These are phyloP conservation scores for Psilanteris sp. DNA, from an alignment of 1,140 invertebrate genomes.

Conservation along the genomic window DNA sequence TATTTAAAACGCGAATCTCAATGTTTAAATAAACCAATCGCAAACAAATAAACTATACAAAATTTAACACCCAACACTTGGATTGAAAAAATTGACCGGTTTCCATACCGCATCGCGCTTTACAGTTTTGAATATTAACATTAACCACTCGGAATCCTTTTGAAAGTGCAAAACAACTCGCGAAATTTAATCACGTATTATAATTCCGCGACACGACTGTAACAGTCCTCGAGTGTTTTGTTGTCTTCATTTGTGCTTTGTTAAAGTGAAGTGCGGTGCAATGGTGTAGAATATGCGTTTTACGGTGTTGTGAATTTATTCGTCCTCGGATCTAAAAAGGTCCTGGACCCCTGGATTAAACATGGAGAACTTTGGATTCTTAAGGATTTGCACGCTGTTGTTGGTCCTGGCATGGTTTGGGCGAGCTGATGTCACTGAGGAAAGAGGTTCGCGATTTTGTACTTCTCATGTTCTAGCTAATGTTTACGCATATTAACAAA, in stretches of 20 bases:
- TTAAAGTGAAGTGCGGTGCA: constrained; percentile 60
- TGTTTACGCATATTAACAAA: too few species aligned
- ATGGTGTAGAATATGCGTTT: constrained; percentile 56
- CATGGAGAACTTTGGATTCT: constrained; percentile 66
- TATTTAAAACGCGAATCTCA: constrained; percentile 4
- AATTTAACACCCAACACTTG: background rate
- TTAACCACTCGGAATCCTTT: too few species aligned
- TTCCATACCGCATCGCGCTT: too few species aligned
- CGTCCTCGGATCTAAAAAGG: constrained; percentile 57
- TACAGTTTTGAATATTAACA: too few species aligned
- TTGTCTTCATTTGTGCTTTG: constrained; percentile 56
- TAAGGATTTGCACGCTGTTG: constrained; percentile 66
- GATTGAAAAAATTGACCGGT: too few species aligned
- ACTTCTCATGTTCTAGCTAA: too few species aligned
- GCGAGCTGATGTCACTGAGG: constrained; percentile 72
- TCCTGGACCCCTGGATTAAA: constrained; percentile 62
- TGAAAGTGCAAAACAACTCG: background rate
- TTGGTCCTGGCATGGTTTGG: constrained; percentile 58
- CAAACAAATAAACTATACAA: background rate
- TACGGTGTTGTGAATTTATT: constrained; percentile 66
- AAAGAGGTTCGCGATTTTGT: constrained; percentile 64
- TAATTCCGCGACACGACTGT: constrained; percentile 8
- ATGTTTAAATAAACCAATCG: constrained; percentile 1
- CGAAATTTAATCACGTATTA: background rate
- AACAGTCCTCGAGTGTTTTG: constrained; percentile 4